These are phyloP conservation scores for Leptodirus hochenwartii DNA, from an alignment of 2,888 invertebrate genomes.

Conservation along the genomic window DNA sequence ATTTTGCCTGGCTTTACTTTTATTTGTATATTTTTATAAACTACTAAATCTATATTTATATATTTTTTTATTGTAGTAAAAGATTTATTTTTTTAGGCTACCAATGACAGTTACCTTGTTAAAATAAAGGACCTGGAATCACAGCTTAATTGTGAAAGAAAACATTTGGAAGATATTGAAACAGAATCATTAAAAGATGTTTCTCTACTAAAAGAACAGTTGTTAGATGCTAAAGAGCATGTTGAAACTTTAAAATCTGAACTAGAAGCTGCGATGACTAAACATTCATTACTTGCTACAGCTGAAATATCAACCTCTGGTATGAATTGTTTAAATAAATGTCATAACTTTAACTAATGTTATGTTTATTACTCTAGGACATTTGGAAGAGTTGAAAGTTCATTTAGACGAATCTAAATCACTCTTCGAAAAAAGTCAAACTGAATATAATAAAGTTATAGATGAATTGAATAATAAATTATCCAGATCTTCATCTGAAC, in stretches of 20 bases:
- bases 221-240: too few species aligned
- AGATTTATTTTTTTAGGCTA: conserved; percentile 22
- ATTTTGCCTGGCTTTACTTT: conserved; percentile 5
- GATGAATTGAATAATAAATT: conserved; percentile 11
- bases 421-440: conserved; percentile 15
- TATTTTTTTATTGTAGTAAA: neutral
- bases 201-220: too few species aligned
- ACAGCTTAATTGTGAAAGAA: conserved; percentile 31
- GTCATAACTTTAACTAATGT: too few species aligned
- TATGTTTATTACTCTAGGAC: too few species aligned
- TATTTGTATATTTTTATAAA: conserved; percentile 2
- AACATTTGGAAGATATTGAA: conserved; percentile 32
- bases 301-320: too few species aligned
- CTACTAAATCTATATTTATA: neutral
- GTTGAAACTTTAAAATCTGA: too few species aligned
- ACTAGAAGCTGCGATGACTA: too few species aligned
- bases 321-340: too few species aligned
- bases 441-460: conserved; percentile 11
- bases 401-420: conserved; percentile 17
- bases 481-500: conserved; percentile 9
- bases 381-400: too few species aligned
- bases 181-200: conserved; percentile 33
- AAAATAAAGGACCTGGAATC: conserved; percentile 32
- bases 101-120: conserved; percentile 27
- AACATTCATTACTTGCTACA: too few species aligned